Percentiles rank a stretch among this genome's conserved stretches.
phyloP scores from a whole-genome alignment of 1,140 invertebrate species.

The Linepithema humile region DNA sequence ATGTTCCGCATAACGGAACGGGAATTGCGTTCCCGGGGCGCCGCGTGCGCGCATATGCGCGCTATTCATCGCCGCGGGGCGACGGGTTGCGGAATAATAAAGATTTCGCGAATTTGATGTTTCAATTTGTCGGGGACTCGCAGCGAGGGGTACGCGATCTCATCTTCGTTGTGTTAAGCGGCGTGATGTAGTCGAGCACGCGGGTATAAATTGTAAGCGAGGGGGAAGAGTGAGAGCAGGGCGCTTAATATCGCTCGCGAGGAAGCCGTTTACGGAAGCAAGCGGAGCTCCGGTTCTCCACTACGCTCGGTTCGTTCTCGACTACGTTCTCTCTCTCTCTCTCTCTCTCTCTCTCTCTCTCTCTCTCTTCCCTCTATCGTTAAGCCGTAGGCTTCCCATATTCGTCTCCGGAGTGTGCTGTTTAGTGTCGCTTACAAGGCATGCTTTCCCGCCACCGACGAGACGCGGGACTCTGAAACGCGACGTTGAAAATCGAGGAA shows the following conservation, averaged over 20 bases:
- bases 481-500: constrained; percentile 38
- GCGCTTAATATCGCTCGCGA: constrained; percentile 33
- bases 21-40: not conserved
- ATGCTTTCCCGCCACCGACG: constrained; percentile 2
- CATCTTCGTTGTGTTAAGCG: constrained; percentile 55
- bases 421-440: constrained; percentile 53
- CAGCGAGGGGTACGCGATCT: constrained; percentile 1
- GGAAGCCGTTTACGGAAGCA: constrained; percentile 43
- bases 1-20: not conserved
- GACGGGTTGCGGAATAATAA: constrained; percentile 35
- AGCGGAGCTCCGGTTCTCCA: constrained; percentile 1
- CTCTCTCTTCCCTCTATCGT: not conserved
- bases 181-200: constrained; percentile 38
- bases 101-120: constrained; percentile 52
- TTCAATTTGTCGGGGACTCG: constrained; percentile 46
- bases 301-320: not conserved
- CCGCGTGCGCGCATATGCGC: not conserved
- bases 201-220: constrained; percentile 57
- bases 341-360: too few species aligned
- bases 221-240: not conserved
- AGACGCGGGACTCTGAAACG: constrained; percentile 4
- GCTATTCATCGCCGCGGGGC: constrained; percentile 13
- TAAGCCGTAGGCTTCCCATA: constrained; percentile 24
- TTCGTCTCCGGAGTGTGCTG: constrained; percentile 10
- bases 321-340: too few species aligned